Evolutionary conservation across 2,113 vertebrate species (phyloP).

Genomic region (Antechinus stuartii): DNA sequence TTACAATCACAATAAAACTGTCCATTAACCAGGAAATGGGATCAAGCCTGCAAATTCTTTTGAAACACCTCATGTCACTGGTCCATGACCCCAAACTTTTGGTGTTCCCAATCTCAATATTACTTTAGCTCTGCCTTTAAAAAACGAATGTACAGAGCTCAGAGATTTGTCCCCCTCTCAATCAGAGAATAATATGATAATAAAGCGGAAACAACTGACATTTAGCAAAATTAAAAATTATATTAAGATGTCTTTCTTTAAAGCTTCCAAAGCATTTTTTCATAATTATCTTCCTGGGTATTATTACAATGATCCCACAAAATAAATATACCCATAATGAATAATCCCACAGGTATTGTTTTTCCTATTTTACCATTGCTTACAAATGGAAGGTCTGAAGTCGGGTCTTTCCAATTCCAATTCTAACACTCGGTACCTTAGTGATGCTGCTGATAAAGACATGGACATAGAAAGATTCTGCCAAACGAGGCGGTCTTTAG

Average conservation of each 20-base stretch:
- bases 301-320: neutral
- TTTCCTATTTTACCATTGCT: neutral
- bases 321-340: neutral
- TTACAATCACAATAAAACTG: too few relatives aligned
- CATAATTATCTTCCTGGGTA: neutral
- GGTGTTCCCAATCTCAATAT: too few relatives aligned
- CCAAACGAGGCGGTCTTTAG: too few relatives aligned
- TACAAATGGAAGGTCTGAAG: neutral
- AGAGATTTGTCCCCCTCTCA: too few relatives aligned
- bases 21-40: too few relatives aligned
- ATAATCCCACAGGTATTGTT: neutral
- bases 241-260: neutral
- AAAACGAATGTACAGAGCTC: neutral
- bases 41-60: too few relatives aligned
- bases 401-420: neutral
- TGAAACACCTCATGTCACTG: too few relatives aligned
- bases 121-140: neutral
- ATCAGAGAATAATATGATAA: neutral
- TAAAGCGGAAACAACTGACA: neutral
- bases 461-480: too few relatives aligned
- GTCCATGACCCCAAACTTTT: too few relatives aligned
- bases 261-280: neutral
- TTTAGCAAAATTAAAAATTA: neutral
- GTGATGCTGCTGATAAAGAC: too few relatives aligned
- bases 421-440: too few relatives aligned